A percentile compares a stretch with the other conserved stretches of the same genome.
These are phyloP conservation scores for Gallinago jamesoni DNA, from an alignment of 2,113 vertebrate species.

Conservation along the genomic window DNA sequence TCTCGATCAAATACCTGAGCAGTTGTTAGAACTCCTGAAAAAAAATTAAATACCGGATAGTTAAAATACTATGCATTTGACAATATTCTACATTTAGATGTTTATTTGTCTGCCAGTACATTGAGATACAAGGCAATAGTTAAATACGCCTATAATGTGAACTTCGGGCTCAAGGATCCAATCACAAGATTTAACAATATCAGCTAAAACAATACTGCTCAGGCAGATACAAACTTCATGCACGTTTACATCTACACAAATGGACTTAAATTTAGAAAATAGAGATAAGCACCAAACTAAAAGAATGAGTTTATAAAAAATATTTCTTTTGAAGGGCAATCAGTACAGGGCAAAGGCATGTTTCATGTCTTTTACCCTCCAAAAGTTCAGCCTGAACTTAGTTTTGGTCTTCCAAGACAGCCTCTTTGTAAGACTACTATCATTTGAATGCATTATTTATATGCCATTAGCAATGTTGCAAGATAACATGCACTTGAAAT, in stretches of 20 bases:
- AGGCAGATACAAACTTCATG: not conserved
- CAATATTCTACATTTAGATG: not conserved
- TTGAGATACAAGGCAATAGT: not conserved
- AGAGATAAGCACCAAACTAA: not conserved
- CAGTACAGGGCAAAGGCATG: not conserved
- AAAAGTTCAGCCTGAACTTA: not conserved
- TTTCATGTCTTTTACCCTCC: not conserved
- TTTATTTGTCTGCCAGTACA: not conserved
- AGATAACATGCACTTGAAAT: not conserved
- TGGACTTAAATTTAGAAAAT: not conserved
- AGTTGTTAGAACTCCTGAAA: slow-evolving; percentile 82
- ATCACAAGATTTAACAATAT: not conserved
- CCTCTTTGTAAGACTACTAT: not conserved
- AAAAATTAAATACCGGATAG: slow-evolving; percentile 4
- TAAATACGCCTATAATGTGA: not conserved
- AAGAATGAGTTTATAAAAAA: not conserved
- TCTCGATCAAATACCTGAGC: slow-evolving; percentile 87
- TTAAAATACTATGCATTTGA: not conserved
- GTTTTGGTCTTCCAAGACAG: not conserved
- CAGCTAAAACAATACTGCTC: not conserved
- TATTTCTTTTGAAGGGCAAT: not conserved
- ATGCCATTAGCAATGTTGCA: not conserved
- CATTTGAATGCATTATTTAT: not conserved
- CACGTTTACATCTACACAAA: not conserved
- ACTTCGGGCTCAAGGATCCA: not conserved